Evolutionary conservation across 2,888 invertebrate species (phyloP), one percentile per base, ranked within the genome.

Genomic region (Phlogophora meticulosa): DNA sequence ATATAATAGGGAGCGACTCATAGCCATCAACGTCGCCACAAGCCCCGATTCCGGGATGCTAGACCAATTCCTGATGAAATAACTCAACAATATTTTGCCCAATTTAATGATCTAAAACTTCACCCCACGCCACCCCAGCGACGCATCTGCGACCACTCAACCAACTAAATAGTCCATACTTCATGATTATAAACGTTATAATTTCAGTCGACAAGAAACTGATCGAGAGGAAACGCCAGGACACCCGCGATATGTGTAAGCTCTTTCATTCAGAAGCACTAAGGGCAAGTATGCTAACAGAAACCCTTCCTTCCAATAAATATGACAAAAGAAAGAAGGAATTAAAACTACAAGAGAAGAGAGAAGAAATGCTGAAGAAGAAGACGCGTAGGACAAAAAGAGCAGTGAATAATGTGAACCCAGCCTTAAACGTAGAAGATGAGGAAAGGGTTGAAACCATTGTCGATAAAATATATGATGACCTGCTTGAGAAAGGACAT

Each of bases 231-330:
- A 91, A 93, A 80, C 90, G 95, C 0, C 91, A 93, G 82, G 93
- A 95, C 61, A 94, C 92, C 0, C 66, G 92, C 40, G 94, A 95
- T 4, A 91, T 94, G 89, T 95, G 95, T 61, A 84, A 87, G 15
- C 84, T 93, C 32, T 95, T 94, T 65, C 91, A 87, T 28, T 87
- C 86, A 42, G 92, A 92, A 76, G 88, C 83, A n/a, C 72, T 85
- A 7, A 85, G 81, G 13, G 15, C 51, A 62, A n/a, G 11, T 51
- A 0, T 62, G 36, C 55, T 51, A 72, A 38, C 46, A 45, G 32
- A 75, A 36, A 7, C 11, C 0, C 22, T 20, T 2, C 20, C 52
- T 28, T 4, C 15, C 51, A 60, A 76, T 11, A 74, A 68, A 69
- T 80, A 72, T 22, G 70, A 73, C 7, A 74, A 58, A 43, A 58